Percentiles rank a stretch among this genome's conserved stretches.
Evolutionary conservation across 1,140 invertebrate species (phyloP).

Genomic region (Uloborus diversus): DNA sequence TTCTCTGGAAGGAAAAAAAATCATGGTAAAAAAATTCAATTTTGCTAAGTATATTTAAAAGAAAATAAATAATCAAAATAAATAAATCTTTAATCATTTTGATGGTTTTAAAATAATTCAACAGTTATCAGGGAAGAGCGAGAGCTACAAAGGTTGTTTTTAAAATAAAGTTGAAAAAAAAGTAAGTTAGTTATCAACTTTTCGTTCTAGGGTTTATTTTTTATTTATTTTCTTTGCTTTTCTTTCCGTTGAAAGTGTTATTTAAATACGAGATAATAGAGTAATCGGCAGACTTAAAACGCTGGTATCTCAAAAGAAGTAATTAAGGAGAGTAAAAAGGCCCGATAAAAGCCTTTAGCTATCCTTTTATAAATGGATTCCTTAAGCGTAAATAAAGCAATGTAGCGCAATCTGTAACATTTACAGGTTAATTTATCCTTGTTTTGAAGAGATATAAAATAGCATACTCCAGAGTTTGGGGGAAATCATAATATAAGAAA

Average conservation of each 20-base stretch:
- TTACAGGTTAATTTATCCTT: slow-evolving; percentile 55
- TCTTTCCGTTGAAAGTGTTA: slow-evolving; percentile 16
- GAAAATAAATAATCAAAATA: no score
- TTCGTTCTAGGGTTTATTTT: no score
- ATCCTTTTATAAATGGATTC: slow-evolving; percentile 42
- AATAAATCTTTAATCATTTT: no score
- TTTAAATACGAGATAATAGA: slow-evolving; percentile 46
- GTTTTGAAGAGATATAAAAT: slow-evolving; percentile 29
- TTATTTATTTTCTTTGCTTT: neutral
- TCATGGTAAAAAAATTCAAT: no score
- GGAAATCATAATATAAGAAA: slow-evolving; percentile 48
- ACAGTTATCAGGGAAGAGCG: no score
- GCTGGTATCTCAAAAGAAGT: slow-evolving; percentile 30
- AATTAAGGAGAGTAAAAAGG: slow-evolving; percentile 46
- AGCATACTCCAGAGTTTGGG: neutral
- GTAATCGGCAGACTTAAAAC: slow-evolving; percentile 40
- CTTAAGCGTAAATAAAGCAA: slow-evolving; percentile 36
- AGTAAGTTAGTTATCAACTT: slow-evolving; percentile 35
- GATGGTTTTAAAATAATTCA: no score
- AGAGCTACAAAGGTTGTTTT: no score
- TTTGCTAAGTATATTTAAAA: no score
- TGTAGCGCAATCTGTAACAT: slow-evolving; percentile 42
- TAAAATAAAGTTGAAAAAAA: neutral
- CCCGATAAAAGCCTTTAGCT: slow-evolving; percentile 28
- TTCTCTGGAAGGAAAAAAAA: no score